Base-by-base conservation (phyloP, 2,113 vertebrate species). In the Dermatemys mawii region DNA sequence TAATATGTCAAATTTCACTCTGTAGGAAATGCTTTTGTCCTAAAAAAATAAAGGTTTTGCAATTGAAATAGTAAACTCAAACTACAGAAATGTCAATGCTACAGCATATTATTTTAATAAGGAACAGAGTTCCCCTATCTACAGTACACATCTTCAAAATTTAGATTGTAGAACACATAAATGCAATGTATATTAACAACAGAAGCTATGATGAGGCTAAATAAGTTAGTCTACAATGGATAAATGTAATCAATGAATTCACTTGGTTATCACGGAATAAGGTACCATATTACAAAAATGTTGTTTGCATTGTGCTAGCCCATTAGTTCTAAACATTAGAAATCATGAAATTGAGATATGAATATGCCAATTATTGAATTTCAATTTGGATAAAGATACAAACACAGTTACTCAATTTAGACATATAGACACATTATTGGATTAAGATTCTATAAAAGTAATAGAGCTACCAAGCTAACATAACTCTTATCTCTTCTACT, bases 61-160 rank as follows among this genome's bases (percentile, higher is more conserved):
- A 93, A 97, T 92, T 93, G 97, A 96, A 97, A 96, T 90, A 97
- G 95, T 95, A 96, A 93, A 92, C 70, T 86, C 60, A 96, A 91
- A 91, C 92, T 96, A 94, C 90, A 95, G 93, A 90, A 97, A 94
- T 89, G 88, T 44, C 95, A 89, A 78, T 90, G 91, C 70, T 90
- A 63, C 63, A 96, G 55, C 46, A 41, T 86, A 94, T 97, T 93
- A 86, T 96, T 96, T 93, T 93, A 93, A 83, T 84, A 96, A 96
- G 93, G 92, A 96, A 95, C 93, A 95, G 95, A 3, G 94, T 94
- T 91, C 89, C 67, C 53, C 24, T 54, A 96, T 93, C 78, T 94
- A 94, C 94, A 94, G 35, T 93, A 95, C 91, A 80, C 60, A 92
- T 96, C 96, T 93, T 86, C 86, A 94, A 91, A 35, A 63, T 35